Conservation (phyloP, 1,140 invertebrate species). For the Drosophila arawakana region DNA sequence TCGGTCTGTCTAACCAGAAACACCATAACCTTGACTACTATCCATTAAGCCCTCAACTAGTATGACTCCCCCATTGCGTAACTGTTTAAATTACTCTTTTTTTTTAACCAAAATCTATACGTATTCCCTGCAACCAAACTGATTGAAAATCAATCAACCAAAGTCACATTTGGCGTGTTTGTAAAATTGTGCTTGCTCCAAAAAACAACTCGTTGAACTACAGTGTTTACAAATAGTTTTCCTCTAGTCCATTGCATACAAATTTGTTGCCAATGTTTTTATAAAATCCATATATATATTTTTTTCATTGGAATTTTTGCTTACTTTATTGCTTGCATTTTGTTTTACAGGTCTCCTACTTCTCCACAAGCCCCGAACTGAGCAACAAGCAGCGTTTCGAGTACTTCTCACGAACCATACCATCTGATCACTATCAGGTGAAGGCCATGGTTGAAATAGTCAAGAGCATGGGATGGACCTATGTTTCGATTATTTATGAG, state of each 20-base stretch:
- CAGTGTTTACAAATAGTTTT: background rate
- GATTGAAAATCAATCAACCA: too few relatives aligned
- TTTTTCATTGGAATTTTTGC: conserved; percentile 5
- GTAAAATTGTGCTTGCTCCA: too few relatives aligned
- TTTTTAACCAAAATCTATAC: too few relatives aligned
- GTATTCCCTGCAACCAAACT: too few relatives aligned
- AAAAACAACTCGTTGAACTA: background rate
- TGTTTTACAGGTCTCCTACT: conserved; percentile 94
- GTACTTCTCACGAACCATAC: conserved; percentile 97
- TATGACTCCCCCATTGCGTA: too few relatives aligned
- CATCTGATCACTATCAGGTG: conserved; percentile 97
- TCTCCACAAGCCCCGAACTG: conserved; percentile 97
- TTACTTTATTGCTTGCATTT: conserved; percentile 2
- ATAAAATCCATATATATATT: conserved; percentile 18
- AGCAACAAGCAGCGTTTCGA: conserved; percentile 98
- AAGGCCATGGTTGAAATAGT: conserved; percentile 98
- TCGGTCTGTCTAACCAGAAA: too few relatives aligned
- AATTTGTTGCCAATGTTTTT: background rate
- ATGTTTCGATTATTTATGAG: conserved; percentile 97
- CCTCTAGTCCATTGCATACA: background rate
- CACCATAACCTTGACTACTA: too few relatives aligned
- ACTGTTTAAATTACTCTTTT: too few relatives aligned
- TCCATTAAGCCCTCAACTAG: too few relatives aligned
- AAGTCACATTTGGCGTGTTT: too few relatives aligned
- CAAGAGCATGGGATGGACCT: conserved; percentile 94